Percentiles rank a stretch among this genome's conserved stretches.
Evolutionary conservation across 2,888 invertebrate genomes (phyloP).

Genomic region (Eilema griseolum): DNA sequence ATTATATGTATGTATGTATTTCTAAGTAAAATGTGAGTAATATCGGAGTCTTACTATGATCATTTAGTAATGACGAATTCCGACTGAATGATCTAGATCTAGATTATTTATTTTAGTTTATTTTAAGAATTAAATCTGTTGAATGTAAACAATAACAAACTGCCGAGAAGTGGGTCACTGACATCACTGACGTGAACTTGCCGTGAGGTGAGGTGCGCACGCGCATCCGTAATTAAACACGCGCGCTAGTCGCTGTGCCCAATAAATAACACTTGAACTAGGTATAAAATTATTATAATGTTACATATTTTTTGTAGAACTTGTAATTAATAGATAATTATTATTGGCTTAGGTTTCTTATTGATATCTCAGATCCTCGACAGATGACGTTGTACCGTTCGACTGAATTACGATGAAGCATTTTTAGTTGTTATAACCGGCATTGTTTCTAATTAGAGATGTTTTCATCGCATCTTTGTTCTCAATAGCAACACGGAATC

Average conservation of each 20-base stretch:
- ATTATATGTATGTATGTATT: too few relatives aligned
- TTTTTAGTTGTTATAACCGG: too few relatives aligned
- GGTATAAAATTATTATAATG: neutral
- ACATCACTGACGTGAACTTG: neutral
- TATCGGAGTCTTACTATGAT: neutral
- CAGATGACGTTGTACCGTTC: neutral
- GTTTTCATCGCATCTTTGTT: too few relatives aligned
- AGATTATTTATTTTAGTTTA: too few relatives aligned
- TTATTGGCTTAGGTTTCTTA: neutral
- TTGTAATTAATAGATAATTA: neutral
- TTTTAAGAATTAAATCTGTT: neutral
- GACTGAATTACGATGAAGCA: too few relatives aligned
- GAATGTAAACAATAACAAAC: neutral
- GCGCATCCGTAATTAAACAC: neutral
- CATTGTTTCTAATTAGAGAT: too few relatives aligned
- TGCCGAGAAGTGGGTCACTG: neutral
- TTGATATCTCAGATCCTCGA: neutral
- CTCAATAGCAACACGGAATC: too few relatives aligned
- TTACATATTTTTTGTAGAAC: neutral
- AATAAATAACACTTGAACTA: neutral
- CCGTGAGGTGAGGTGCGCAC: constrained; percentile 1
- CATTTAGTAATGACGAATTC: too few relatives aligned
- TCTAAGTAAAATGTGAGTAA: too few relatives aligned
- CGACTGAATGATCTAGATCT: too few relatives aligned
- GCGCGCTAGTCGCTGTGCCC: neutral